phyloP scores from a whole-genome alignment of 2,888 invertebrate species.

The Gonocerus acuteangulatus region DNA sequence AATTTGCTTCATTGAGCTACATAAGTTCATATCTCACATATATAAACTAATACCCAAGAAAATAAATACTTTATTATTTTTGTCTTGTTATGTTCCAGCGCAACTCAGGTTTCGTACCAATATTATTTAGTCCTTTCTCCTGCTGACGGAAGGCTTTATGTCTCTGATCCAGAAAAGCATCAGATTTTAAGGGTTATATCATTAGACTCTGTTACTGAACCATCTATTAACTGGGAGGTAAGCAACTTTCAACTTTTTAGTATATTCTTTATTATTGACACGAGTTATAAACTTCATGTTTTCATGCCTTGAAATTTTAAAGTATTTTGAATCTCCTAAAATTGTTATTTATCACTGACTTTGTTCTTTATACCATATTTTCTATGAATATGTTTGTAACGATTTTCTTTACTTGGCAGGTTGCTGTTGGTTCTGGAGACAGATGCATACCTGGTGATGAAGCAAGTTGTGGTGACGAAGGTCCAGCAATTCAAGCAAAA shows the following conservation, averaged over 20 bases:
- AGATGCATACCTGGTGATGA: constrained; percentile 91
- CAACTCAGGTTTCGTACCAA: constrained; percentile 92
- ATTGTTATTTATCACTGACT: not conserved
- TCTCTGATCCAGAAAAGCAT: constrained; percentile 91
- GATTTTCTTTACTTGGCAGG: too few species aligned
- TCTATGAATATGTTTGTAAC: too few species aligned
- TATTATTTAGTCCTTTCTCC: constrained; percentile 95
- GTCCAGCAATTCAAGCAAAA: constrained; percentile 80
- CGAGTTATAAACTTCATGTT: not conserved
- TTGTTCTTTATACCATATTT: too few species aligned
- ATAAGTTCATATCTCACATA: too few species aligned
- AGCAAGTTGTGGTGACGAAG: constrained; percentile 91
- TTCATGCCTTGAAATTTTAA: too few species aligned
- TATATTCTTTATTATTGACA: not conserved
- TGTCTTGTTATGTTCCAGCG: too few species aligned
- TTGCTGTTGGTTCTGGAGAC: constrained; percentile 80
- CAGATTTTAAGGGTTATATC: constrained; percentile 74
- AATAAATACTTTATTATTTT: too few species aligned
- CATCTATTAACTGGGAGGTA: constrained; percentile 68
- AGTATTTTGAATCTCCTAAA: not conserved
- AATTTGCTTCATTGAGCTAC: too few species aligned
- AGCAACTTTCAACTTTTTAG: not conserved
- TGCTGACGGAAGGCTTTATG: constrained; percentile 89
- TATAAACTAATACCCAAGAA: too few species aligned
- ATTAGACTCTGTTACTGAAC: constrained; percentile 72